A percentile compares a stretch with the other conserved stretches of the same genome.
Conservation (phyloP, 1,140 invertebrate genomes). For the Drosophila murphyi region DNA sequence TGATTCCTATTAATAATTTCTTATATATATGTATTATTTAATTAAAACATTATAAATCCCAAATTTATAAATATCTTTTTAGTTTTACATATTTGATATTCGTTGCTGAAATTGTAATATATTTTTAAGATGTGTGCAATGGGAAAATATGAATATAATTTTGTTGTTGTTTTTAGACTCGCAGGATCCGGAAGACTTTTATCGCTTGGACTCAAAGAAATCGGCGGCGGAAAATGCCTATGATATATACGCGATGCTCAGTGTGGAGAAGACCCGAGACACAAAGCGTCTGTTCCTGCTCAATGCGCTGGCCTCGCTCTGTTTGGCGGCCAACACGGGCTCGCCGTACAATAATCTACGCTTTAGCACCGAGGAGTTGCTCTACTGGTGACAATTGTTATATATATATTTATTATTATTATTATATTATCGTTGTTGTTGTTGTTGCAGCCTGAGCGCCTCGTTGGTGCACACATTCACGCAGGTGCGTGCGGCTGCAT, state of each 20-base stretch:
- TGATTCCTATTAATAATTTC: too few species aligned
- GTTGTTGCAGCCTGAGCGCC: constrained; percentile 89
- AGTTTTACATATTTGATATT: too few species aligned
- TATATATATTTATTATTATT: neutral
- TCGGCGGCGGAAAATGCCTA: constrained; percentile 78
- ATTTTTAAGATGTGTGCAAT: too few species aligned
- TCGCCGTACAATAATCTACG: constrained; percentile 86
- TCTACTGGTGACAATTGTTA: constrained; percentile 88
- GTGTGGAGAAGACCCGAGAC: constrained; percentile 73
- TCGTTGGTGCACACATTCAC: constrained; percentile 93
- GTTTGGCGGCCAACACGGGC: constrained; percentile 78
- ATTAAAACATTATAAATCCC: too few species aligned
- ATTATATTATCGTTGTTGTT: neutral
- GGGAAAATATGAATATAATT: neutral
- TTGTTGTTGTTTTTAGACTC: constrained; percentile 54
- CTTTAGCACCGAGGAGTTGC: constrained; percentile 90
- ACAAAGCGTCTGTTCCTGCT: constrained; percentile 79
- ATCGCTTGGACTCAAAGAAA: constrained; percentile 75
- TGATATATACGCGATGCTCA: constrained; percentile 76
- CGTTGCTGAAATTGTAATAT: too few species aligned
- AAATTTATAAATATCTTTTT: too few species aligned
- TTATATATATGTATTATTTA: too few species aligned
- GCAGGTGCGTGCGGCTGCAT: constrained; percentile 93
- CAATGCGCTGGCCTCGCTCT: constrained; percentile 78
- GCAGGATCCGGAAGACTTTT: constrained; percentile 79